Conservation (phyloP, 2,888 invertebrate genomes). For the Cheiracanthium punctorium region DNA sequence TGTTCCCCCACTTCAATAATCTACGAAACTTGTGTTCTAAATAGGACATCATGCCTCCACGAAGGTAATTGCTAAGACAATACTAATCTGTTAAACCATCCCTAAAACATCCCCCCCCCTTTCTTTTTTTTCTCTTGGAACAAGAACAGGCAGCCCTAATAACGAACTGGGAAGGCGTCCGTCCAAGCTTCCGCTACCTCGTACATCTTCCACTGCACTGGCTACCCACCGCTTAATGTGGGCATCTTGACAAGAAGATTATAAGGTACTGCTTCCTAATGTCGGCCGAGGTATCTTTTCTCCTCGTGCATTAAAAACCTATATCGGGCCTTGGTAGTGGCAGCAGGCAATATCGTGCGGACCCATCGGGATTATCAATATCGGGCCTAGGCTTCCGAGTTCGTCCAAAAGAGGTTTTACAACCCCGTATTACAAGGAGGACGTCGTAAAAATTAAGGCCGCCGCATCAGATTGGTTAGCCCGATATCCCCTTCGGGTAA, state of each 20-base stretch:
- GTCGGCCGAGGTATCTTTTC: slow-evolving; percentile 43
- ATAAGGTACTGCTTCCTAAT: slow-evolving; percentile 62
- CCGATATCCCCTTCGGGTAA: slow-evolving; percentile 47
- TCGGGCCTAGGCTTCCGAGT: slow-evolving; percentile 38
- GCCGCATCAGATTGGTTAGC: slow-evolving; percentile 58
- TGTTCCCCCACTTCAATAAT: too few species aligned
- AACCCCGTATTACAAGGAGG: slow-evolving; percentile 54
- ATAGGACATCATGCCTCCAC: too few species aligned
- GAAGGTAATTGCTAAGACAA: too few species aligned
- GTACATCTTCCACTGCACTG: slow-evolving; percentile 38
- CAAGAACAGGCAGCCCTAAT: background rate
- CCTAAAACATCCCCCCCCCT: background rate
- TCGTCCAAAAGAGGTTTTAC: slow-evolving; percentile 37
- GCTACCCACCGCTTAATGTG: slow-evolving; percentile 56
- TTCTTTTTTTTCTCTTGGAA: background rate
- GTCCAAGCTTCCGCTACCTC: slow-evolving; percentile 17
- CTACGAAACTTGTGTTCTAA: too few species aligned
- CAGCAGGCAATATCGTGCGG: slow-evolving; percentile 46
- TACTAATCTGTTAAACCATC: background rate
- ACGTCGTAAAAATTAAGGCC: slow-evolving; percentile 68
- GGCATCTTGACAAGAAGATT: slow-evolving; percentile 67
- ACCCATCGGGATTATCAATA: slow-evolving; percentile 68
- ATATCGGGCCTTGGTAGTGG: slow-evolving; percentile 52
- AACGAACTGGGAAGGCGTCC: background rate
- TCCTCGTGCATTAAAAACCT: slow-evolving; percentile 65